A percentile compares a stretch with the other conserved stretches of the same genome.
Conservation (phyloP, 1,140 invertebrate species). For the Daktulosphaira vitifoliae region DNA sequence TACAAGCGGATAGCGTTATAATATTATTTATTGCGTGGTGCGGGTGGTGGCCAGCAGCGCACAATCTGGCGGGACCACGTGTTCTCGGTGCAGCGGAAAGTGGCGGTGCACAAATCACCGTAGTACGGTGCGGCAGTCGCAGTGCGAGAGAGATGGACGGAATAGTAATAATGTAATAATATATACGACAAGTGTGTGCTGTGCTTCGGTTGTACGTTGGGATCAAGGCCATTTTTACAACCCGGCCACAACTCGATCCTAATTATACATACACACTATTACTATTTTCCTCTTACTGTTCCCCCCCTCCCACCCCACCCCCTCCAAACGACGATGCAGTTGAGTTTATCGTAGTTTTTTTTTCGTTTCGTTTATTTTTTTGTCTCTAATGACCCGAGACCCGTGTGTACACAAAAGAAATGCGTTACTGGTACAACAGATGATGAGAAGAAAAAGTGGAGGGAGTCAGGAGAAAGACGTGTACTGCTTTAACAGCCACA, state of each 20-base stretch:
- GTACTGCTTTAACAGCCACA: not conserved
- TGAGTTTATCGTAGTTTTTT: constrained; percentile 9
- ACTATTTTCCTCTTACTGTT: constrained; percentile 1
- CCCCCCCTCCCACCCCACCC: not conserved
- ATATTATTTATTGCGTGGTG: not conserved
- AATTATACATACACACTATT: constrained; percentile 7
- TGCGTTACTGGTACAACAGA: not conserved
- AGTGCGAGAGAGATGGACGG: not conserved
- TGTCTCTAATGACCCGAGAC: constrained; percentile 23
- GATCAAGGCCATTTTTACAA: constrained; percentile 31
- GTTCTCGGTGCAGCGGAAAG: not conserved
- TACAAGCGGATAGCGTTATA: not conserved
- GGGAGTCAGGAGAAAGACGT: not conserved
- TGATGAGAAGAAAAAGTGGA: not conserved
- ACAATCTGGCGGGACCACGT: constrained; percentile 27
- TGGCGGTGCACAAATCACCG: constrained; percentile 23
- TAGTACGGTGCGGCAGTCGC: not conserved
- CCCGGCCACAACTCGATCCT: constrained; percentile 26
- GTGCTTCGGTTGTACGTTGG: constrained; percentile 23
- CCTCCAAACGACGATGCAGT: not conserved
- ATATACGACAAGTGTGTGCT: too few species aligned
- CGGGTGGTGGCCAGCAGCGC: not conserved
- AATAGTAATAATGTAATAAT: not conserved
- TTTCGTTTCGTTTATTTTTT: not conserved
- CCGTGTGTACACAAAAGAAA: constrained; percentile 26